Percentiles rank a stretch among this genome's conserved stretches.
phyloP scores from a whole-genome alignment of 2,888 invertebrate species.

The Uloborus plumipes region DNA sequence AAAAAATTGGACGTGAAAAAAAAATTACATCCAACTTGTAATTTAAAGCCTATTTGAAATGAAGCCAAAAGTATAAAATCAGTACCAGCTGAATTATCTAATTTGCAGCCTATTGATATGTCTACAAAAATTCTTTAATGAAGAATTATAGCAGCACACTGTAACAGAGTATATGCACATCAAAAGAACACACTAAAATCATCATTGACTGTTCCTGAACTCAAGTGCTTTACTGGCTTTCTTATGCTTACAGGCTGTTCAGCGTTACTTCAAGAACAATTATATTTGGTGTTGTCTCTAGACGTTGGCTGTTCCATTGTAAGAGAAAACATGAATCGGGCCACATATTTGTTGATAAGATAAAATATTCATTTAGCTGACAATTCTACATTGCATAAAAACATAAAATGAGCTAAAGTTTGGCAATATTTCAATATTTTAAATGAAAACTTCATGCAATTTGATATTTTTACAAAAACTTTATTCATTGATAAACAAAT shows the following conservation, averaged over 20 bases:
- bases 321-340: slow-evolving; percentile 1
- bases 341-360: slow-evolving; percentile 1
- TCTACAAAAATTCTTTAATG: no score
- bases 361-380: slow-evolving; percentile 24
- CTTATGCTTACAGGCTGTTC: slow-evolving; percentile 7
- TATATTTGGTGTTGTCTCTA: background rate
- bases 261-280: slow-evolving; percentile 4
- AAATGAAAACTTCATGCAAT: slow-evolving; percentile 6
- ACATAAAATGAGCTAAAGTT: slow-evolving; percentile 6
- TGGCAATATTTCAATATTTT: slow-evolving; percentile 2
- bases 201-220: slow-evolving; percentile 2
- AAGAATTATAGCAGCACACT: no score
- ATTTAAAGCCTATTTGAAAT: no score
- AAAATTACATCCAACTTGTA: no score
- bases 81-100: no score
- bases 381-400: slow-evolving; percentile 10
- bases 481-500: slow-evolving; percentile 7
- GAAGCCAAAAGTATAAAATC: no score
- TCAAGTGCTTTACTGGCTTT: slow-evolving; percentile 15
- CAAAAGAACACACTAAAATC: slow-evolving; percentile 1
- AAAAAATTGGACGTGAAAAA: no score
- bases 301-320: slow-evolving; percentile 8
- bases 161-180: slow-evolving; percentile 2
- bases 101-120: no score
- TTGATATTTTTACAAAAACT: slow-evolving; percentile 7